These are phyloP conservation scores for Tiliacea citrago DNA, from an alignment of 2,888 invertebrate genomes.

Conservation along the genomic window DNA sequence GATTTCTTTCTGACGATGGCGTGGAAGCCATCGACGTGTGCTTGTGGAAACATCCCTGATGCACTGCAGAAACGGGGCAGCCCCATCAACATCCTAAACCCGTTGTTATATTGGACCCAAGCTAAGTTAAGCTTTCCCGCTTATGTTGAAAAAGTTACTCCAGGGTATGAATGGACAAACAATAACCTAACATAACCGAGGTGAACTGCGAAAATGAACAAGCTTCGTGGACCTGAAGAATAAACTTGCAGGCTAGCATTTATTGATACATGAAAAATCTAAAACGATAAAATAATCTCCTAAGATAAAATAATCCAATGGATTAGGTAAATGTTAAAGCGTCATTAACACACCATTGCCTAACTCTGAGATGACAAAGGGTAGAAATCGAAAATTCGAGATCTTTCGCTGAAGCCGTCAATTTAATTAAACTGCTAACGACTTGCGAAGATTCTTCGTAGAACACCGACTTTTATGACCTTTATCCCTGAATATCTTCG, in stretches of 20 bases:
- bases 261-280: neutral
- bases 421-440: constrained; percentile 49
- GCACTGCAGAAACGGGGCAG: too few species aligned
- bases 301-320: neutral
- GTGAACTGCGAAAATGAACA: too few species aligned
- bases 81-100: too few species aligned
- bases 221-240: too few species aligned
- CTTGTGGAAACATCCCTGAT: too few species aligned
- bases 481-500: constrained; percentile 11
- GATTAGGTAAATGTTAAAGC: neutral
- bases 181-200: too few species aligned
- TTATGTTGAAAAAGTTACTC: too few species aligned
- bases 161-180: too few species aligned
- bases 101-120: too few species aligned
- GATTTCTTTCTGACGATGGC: too few species aligned
- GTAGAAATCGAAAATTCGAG: constrained; percentile 32
- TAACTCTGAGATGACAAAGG: constrained; percentile 20
- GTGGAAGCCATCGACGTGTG: too few species aligned
- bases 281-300: neutral
- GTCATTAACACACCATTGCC: constrained; percentile 36
- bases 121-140: too few species aligned
- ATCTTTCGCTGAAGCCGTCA: constrained; percentile 15
- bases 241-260: neutral
- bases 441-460: constrained; percentile 28
- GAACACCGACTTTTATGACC: constrained; percentile 21